Evolutionary conservation across 2,888 invertebrate species (phyloP), one percentile per base, ranked within the genome.

Genomic region (Sminthurinus aureus): DNA sequence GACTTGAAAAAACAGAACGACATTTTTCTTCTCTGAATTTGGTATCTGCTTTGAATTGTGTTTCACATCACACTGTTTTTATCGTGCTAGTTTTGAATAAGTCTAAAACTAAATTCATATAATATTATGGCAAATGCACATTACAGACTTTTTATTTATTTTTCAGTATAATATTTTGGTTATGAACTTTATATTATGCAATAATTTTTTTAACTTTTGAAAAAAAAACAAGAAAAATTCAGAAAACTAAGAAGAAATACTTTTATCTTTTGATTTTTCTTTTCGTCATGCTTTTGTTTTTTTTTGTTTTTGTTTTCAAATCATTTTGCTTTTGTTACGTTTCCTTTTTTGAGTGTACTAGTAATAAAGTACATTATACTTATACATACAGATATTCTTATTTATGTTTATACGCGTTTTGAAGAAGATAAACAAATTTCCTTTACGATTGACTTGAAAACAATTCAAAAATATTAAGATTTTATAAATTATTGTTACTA

Each of bases 21-120:
- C n/a, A 67, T 24, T 38, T 75, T 75, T 20, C 50, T 51, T 51
- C 51, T 75, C 38, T 75, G 26, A 51, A n/a, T 75, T 75, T 75
- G 75, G 50, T 20, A n/a, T 75, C 75, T 50, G 50, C 71, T 71
- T 20, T 69, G 67, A 69, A 71, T 24, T 24, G 24, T 24, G 6
- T 13, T 12, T 71, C 24, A 26, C 24, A 15, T 71, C 71, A 71
- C 20, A 26, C 67, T 20, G 13, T 69, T 20, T 69, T 69, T 69
- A 15, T 58, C 18, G 58, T 71, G 13, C 24, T 71, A 24, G 26
- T 71, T 24, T 71, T 71, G 26, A 71, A 24, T 26, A 13, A 71
- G 13, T 24, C 67, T 20, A 69, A 38, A 38, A 38, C 9, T 58
- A 58, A 58, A 58, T 18, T 58, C 15, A 58, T 18, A 58, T 11